Conservation (phyloP, 2,797 vertebrate genomes). For the Crotalus adamanteus region DNA sequence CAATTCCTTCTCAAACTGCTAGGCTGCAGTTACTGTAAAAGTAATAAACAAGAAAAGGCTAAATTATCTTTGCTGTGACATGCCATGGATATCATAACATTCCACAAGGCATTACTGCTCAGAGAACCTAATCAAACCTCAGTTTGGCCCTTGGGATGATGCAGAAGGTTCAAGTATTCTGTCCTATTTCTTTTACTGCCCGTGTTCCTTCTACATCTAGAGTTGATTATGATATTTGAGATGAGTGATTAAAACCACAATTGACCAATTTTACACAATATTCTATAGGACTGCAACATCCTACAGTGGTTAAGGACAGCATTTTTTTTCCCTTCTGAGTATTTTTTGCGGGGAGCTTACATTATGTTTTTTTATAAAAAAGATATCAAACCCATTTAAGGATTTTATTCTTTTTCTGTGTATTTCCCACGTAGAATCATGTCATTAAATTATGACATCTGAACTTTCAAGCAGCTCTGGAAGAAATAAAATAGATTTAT, state of each 20-base stretch:
- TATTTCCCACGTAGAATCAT: not conserved
- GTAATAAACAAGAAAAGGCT: not conserved
- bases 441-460: not conserved
- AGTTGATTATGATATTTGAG: not conserved
- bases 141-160: not conserved
- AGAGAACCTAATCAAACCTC: not conserved
- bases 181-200: not conserved
- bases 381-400: not conserved
- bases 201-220: not conserved
- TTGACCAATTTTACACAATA: not conserved
- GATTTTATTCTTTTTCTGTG: not conserved
- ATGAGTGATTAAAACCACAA: not conserved
- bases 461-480: not conserved
- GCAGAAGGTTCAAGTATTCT: not conserved
- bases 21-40: not conserved
- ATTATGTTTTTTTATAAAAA: not conserved
- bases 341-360: not conserved
- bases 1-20: conserved; percentile 56
- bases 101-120: not conserved
- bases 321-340: not conserved
- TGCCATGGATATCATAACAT: not conserved
- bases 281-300: not conserved
- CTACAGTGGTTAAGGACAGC: not conserved
- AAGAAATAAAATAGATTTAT: not conserved
- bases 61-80: not conserved